Conservation (phyloP, 2,113 vertebrate species). For the Crocuta crocuta region DNA sequence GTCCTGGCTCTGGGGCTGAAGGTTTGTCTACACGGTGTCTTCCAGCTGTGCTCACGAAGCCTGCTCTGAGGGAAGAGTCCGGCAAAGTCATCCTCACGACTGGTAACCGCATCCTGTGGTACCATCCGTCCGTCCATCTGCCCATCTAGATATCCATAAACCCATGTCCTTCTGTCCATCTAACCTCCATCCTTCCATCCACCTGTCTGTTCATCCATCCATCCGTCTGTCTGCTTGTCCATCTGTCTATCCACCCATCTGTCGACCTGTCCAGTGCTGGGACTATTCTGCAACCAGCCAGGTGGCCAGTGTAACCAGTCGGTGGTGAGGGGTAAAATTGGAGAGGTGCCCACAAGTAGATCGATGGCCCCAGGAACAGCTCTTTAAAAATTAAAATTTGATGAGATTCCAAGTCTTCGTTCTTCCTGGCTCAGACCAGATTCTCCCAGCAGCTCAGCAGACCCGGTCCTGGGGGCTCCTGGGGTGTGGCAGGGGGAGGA, state of each 20-base stretch:
- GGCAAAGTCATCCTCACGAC: background rate
- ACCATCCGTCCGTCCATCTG: background rate
- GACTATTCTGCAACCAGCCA: background rate
- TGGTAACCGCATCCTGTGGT: background rate
- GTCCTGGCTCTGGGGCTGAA: background rate
- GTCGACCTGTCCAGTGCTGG: background rate
- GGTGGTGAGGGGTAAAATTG: background rate
- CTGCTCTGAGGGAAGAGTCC: background rate
- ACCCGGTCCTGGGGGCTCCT: fast-evolving
- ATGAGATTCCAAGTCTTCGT: background rate
- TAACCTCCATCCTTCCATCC: background rate
- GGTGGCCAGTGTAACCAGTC: background rate
- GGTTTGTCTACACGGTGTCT: background rate
- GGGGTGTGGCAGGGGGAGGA: background rate
- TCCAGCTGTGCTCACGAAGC: background rate
- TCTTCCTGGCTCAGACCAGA: background rate
- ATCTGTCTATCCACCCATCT: background rate
- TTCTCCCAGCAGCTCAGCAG: background rate
- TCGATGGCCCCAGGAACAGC: background rate
- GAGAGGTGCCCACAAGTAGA: fast-evolving
- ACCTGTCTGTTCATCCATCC: too few relatives aligned
- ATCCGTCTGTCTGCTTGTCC: background rate
- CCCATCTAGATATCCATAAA: fast-evolving
- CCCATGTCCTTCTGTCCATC: background rate
- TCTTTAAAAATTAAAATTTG: background rate